Conservation (phyloP, 2,888 invertebrate species). For the Netelia inedita region DNA sequence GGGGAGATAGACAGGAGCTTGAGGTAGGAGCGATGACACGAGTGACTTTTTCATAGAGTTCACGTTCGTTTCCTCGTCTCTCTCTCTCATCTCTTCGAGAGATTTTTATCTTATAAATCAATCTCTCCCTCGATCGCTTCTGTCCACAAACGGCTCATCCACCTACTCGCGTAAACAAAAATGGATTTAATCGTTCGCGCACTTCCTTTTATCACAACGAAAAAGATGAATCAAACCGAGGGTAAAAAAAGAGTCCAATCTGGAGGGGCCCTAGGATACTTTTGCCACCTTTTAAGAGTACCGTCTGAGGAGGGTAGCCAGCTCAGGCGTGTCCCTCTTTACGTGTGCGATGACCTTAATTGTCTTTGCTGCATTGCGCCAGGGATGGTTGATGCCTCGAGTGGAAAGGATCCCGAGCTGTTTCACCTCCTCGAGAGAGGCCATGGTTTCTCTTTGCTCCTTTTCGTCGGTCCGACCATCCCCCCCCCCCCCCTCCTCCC, state of each 20-base stretch:
- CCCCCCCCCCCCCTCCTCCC: background rate
- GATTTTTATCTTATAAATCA: background rate
- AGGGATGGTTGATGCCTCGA: constrained; percentile 58
- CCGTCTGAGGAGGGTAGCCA: constrained; percentile 49
- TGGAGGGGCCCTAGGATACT: constrained; percentile 18
- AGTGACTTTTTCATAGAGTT: constrained; percentile 14
- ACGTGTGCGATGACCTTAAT: constrained; percentile 68
- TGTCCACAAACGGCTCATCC: no score
- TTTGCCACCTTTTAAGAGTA: constrained; percentile 19
- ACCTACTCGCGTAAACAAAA: background rate
- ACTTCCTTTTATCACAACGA: no score
- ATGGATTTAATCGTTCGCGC: no score
- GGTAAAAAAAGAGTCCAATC: background rate
- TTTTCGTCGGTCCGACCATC: constrained; percentile 25
- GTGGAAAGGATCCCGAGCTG: constrained; percentile 65
- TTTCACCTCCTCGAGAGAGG: constrained; percentile 41
- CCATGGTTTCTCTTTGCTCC: constrained; percentile 58
- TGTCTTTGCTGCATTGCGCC: constrained; percentile 72
- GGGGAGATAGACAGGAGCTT: background rate
- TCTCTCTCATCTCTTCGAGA: background rate
- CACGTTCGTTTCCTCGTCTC: background rate
- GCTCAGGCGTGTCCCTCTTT: constrained; percentile 43
- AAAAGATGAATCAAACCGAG: background rate
- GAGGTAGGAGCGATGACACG: background rate
- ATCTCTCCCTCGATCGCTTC: background rate